Conservation (phyloP, 2,113 vertebrate genomes). For the Pelobates fuscus region DNA sequence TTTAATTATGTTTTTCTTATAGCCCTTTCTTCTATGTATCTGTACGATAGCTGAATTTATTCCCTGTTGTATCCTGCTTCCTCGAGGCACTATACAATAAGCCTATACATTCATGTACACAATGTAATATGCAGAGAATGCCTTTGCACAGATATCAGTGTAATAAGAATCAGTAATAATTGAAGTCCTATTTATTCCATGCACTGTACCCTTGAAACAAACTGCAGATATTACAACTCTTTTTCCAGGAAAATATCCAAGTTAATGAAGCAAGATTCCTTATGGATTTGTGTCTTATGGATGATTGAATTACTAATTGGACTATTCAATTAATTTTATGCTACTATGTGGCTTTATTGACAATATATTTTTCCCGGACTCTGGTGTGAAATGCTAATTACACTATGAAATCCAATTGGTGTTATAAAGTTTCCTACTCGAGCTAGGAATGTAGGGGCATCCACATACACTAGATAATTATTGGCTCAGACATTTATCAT, state of each 20-base stretch:
- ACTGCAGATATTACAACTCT: neutral
- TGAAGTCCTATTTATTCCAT: no score
- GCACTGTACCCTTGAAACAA: neutral
- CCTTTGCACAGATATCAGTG: no score
- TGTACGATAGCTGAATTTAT: no score
- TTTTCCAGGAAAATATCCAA: neutral
- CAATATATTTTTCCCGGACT: constrained; percentile 1
- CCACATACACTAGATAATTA: neutral
- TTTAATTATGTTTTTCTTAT: no score
- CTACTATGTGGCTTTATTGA: neutral
- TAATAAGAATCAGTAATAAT: neutral
- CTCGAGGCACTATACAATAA: no score
- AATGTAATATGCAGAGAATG: no score
- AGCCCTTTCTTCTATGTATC: no score
- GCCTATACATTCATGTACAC: no score
- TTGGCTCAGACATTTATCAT: neutral
- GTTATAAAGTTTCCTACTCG: neutral
- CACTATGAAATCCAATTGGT: neutral
- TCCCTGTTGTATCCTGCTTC: no score
- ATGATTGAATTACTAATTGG: constrained; percentile 14
- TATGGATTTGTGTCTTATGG: constrained; percentile 16
- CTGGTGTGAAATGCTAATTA: neutral
- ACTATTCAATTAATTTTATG: constrained; percentile 19
- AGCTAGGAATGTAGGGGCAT: neutral
- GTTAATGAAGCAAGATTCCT: neutral